Conservation (phyloP, 2,888 invertebrate genomes). For the Drosophila ochracea region DNA sequence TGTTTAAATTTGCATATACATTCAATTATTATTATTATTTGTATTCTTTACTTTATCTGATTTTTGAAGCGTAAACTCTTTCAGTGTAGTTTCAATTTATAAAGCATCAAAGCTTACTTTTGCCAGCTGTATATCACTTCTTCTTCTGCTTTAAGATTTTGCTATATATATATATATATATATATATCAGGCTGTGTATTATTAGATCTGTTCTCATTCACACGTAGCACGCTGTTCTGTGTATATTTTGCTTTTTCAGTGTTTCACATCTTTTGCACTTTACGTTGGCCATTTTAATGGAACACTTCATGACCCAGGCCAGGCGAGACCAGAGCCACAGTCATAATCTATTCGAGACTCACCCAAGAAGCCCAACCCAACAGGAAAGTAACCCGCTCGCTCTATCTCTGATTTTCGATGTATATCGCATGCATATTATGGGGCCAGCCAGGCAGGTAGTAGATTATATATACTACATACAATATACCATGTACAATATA, state of each 20-base stretch:
- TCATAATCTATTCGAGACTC: constrained; percentile 56
- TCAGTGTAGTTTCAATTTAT: neutral
- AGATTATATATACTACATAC: neutral
- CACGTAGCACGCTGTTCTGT: constrained; percentile 37
- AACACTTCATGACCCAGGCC: constrained; percentile 63
- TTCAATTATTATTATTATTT: neutral
- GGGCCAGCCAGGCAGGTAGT: constrained; percentile 4
- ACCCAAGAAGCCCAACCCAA: constrained; percentile 24
- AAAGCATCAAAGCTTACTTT: neutral
- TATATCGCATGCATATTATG: constrained; percentile 64
- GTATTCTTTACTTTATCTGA: neutral
- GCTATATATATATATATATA: constrained; percentile 1
- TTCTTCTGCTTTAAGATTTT: neutral
- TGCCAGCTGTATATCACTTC: neutral
- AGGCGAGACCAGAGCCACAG: constrained; percentile 16
- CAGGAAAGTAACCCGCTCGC: constrained; percentile 23
- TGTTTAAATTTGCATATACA: fast-evolving
- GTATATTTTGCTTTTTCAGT: constrained; percentile 37
- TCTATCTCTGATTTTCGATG: constrained; percentile 49
- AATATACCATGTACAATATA: neutral
- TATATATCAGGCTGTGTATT: neutral
- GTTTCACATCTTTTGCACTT: constrained; percentile 19
- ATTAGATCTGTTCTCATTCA: constrained; percentile 22
- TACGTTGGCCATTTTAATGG: constrained; percentile 46
- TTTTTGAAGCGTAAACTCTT: neutral